phyloP scores from a whole-genome alignment of 2,797 vertebrate genomes.

The Luscinia megarhynchos region DNA sequence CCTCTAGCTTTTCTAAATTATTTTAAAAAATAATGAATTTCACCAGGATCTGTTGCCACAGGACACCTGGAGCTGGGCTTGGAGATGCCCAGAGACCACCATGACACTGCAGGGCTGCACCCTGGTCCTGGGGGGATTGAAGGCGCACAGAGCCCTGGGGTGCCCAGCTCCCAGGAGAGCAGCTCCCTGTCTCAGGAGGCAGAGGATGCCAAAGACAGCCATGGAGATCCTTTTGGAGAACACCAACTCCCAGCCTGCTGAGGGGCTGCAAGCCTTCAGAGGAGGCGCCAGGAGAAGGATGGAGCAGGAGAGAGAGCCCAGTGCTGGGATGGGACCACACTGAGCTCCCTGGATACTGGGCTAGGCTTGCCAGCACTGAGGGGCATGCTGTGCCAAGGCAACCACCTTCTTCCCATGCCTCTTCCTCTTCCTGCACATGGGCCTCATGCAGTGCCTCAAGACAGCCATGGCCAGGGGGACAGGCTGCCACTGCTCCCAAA shows the following conservation, averaged over 20 bases:
- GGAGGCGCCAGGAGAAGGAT: accelerated
- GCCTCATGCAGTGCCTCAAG: background rate
- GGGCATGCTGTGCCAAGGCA: background rate
- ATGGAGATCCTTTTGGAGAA: background rate
- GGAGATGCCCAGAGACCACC: background rate
- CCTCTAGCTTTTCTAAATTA: background rate
- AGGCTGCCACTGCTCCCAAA: background rate
- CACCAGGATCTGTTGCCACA: background rate
- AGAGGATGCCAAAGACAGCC: background rate
- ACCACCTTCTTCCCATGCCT: accelerated
- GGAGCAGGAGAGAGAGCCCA: accelerated
- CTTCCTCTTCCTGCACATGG: accelerated
- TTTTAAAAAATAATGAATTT: background rate
- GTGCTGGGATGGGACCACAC: background rate
- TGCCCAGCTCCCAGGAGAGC: background rate
- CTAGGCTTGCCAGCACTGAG: background rate
- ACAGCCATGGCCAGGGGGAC: background rate
- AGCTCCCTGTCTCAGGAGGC: background rate
- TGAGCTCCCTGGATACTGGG: background rate
- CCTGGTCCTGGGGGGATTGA: too few relatives aligned
- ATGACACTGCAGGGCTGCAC: background rate
- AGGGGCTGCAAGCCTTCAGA: background rate
- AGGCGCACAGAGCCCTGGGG: background rate
- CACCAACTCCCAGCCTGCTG: accelerated
- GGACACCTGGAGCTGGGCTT: background rate